phyloP scores from a whole-genome alignment of 1,140 invertebrate genomes.

The Listronotus oregonensis region DNA sequence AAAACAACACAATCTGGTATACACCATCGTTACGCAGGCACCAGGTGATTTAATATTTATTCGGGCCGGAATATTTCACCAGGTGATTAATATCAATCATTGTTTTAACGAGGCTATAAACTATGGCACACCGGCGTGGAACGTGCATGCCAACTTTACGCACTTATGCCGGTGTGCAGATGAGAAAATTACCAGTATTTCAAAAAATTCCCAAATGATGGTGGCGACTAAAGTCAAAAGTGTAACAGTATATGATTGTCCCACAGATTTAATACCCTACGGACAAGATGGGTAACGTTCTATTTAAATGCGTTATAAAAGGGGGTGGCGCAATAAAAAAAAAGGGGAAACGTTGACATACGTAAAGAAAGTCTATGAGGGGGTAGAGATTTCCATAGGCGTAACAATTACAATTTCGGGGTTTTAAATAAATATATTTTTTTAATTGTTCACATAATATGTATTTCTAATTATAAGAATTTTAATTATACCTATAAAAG shows the following conservation, averaged over 20 bases:
- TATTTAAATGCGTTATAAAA: too few relatives aligned
- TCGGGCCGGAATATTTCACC: neutral
- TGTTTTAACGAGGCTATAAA: conserved; percentile 10
- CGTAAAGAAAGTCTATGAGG: too few relatives aligned
- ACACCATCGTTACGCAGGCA: neutral
- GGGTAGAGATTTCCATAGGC: too few relatives aligned
- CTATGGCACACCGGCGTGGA: conserved; percentile 10
- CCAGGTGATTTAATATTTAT: conserved; percentile 1
- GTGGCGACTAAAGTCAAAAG: neutral
- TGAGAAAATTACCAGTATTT: conserved; percentile 1
- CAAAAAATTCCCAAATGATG: neutral
- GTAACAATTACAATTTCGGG: too few relatives aligned
- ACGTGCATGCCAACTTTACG: conserved; percentile 4
- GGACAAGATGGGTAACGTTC: too few relatives aligned
- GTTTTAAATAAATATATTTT: too few relatives aligned
- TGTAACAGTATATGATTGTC: neutral
- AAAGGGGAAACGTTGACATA: too few relatives aligned
- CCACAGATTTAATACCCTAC: too few relatives aligned
- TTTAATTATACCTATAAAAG: too few relatives aligned
- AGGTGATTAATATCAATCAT: conserved; percentile 7
- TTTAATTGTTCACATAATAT: too few relatives aligned
- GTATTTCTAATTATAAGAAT: too few relatives aligned
- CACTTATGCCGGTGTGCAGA: conserved; percentile 9
- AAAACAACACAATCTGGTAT: neutral
- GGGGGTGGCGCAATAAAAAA: too few relatives aligned